Conservation (phyloP, 2,888 invertebrate species). For the Drosophila austrosaltans region DNA sequence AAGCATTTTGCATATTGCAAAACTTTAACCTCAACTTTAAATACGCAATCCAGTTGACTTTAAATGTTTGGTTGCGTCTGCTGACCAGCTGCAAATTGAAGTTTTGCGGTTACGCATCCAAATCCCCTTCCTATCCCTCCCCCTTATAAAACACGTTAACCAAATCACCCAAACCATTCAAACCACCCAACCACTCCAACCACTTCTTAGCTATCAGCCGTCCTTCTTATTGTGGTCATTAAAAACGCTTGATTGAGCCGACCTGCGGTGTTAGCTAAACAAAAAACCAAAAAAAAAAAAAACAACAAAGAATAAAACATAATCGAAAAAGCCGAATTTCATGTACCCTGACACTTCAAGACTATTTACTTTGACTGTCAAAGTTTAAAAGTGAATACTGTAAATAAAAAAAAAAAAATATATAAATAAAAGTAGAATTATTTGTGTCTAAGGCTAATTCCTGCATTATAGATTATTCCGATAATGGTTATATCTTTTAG, state of each 20-base stretch:
- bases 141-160: not conserved
- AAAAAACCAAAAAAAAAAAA: not conserved
- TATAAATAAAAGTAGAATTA: too few relatives aligned
- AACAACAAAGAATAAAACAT: not conserved
- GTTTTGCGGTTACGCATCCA: slow-evolving; percentile 40
- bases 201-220: slow-evolving; percentile 6
- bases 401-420: too few relatives aligned
- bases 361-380: too few relatives aligned
- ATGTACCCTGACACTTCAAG: too few relatives aligned
- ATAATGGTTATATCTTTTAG: too few relatives aligned
- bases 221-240: slow-evolving; percentile 44
- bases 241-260: slow-evolving; percentile 57
- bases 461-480: too few relatives aligned
- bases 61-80: slow-evolving; percentile 1
- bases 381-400: too few relatives aligned
- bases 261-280: slow-evolving; percentile 51
- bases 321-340: too few relatives aligned
- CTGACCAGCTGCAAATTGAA: slow-evolving; percentile 52
- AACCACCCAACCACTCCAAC: not conserved
- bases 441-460: too few relatives aligned
- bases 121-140: not conserved
- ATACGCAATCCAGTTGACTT: not conserved
- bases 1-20: slow-evolving; percentile 40
- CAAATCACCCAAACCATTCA: not conserved
- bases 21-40: slow-evolving; percentile 38